Percentiles rank a stretch among this genome's conserved stretches.
These are phyloP conservation scores for Clytia hemisphaerica DNA, from an alignment of 30 jellyfish, hydroid and myxozoan species.

Conservation along the genomic window DNA sequence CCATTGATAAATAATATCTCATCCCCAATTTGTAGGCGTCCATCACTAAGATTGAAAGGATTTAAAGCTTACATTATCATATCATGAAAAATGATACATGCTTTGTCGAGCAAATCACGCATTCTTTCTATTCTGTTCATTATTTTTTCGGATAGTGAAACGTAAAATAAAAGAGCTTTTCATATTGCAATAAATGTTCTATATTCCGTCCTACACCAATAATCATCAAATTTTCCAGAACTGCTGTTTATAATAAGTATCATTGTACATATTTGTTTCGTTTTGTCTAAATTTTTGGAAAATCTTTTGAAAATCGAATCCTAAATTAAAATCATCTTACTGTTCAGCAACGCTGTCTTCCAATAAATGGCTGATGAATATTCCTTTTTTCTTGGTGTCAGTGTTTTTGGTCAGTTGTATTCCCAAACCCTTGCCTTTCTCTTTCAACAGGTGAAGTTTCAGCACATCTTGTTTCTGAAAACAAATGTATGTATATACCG, in stretches of 20 bases:
- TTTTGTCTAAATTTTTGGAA: not conserved
- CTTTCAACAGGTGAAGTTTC: slow-evolving; percentile 84
- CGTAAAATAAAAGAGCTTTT: not conserved
- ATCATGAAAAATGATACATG: no score
- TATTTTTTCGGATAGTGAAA: not conserved
- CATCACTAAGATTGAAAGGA: slow-evolving; percentile 49
- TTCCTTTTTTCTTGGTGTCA: slow-evolving; percentile 53
- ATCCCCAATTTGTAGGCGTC: slow-evolving; percentile 86
- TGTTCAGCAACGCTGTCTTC: slow-evolving; percentile 92
- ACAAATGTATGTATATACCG: no score
- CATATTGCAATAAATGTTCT: not conserved
- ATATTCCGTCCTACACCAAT: no score
- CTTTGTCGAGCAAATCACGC: not conserved
- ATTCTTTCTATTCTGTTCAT: no score
- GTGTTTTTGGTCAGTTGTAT: slow-evolving; percentile 77
- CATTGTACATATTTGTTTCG: not conserved
- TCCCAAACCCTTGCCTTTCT: slow-evolving; percentile 70
- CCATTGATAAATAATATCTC: slow-evolving; percentile 88
- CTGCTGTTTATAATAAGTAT: not conserved
- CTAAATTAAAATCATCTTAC: slow-evolving; percentile 34
- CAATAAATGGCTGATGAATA: slow-evolving; percentile 67
- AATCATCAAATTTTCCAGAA: not conserved
- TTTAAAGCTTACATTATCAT: no score
- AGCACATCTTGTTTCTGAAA: slow-evolving; percentile 50
- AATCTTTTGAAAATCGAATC: no score